Percentiles rank a stretch among this genome's conserved stretches.
phyloP scores from a whole-genome alignment of 2,888 invertebrate genomes.

The Drosophila antonietae region DNA sequence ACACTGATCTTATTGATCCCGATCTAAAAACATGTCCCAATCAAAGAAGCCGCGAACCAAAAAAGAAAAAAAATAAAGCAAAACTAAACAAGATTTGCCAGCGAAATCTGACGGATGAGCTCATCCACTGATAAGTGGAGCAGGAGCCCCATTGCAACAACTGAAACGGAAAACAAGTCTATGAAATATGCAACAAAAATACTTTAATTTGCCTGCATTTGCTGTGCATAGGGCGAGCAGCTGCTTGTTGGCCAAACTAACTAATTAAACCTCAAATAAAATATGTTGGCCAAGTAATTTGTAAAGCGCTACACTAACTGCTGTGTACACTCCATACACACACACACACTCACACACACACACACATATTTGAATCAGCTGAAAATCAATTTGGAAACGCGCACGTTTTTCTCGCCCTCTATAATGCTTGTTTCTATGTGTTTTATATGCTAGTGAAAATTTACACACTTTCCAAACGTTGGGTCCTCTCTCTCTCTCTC shows the following conservation, averaged over 20 bases:
- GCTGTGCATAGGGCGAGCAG: slow-evolving; percentile 9
- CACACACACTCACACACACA: not conserved
- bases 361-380: slow-evolving; percentile 8
- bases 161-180: slow-evolving; percentile 49
- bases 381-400: slow-evolving; percentile 70
- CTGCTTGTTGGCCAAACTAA: slow-evolving; percentile 59
- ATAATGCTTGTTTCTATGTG: slow-evolving; percentile 24
- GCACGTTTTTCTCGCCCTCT: slow-evolving; percentile 44
- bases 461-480: slow-evolving; percentile 36
- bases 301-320: slow-evolving; percentile 44
- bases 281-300: slow-evolving; percentile 63
- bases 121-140: slow-evolving; percentile 11
- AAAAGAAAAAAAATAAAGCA: not conserved
- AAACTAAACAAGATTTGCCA: slow-evolving; percentile 13
- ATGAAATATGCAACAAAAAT: slow-evolving; percentile 17
- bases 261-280: slow-evolving; percentile 78
- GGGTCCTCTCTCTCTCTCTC: not conserved
- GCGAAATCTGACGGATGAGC: slow-evolving; percentile 11
- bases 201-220: slow-evolving; percentile 19
- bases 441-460: slow-evolving; percentile 53
- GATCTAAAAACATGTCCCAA: slow-evolving; percentile 23
- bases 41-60: slow-evolving; percentile 40
- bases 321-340: slow-evolving; percentile 26
- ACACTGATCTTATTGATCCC: slow-evolving; percentile 63
- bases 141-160: slow-evolving; percentile 27